These are phyloP conservation scores for Phyllostomus discolor DNA, from an alignment of 2,113 vertebrate genomes.

Conservation along the genomic window DNA sequence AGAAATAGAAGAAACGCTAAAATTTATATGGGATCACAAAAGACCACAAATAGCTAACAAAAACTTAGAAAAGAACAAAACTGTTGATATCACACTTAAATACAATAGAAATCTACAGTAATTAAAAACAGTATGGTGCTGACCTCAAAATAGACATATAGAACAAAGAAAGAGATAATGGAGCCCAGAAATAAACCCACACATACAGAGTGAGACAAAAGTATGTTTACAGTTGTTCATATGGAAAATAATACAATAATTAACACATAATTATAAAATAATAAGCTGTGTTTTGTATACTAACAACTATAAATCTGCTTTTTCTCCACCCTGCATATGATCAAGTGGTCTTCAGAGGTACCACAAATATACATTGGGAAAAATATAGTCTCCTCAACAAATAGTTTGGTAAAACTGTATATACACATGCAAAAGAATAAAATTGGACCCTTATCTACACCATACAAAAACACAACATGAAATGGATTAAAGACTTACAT, in stretches of 20 bases:
- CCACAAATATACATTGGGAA: neutral
- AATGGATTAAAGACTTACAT: neutral
- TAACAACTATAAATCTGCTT: neutral
- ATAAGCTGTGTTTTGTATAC: neutral
- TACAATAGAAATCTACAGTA: neutral
- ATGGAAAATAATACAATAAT: neutral
- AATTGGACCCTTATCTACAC: neutral
- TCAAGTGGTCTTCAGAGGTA: neutral
- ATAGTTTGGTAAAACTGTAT: no score
- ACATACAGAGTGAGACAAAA: neutral
- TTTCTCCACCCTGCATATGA: neutral
- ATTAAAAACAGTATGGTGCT: neutral
- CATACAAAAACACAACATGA: neutral
- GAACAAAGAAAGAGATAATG: neutral
- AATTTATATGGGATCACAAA: no score
- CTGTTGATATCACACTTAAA: neutral
- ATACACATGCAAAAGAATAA: neutral
- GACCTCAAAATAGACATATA: neutral
- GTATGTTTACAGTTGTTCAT: neutral
- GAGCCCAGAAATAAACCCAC: neutral
- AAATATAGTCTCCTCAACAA: neutral
- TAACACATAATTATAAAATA: neutral
- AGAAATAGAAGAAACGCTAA: no score
- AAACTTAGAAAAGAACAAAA: no score
- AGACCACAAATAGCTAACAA: no score